Percentiles rank a stretch among this genome's conserved stretches.
Conservation (phyloP, 2,888 invertebrate species). For the Exocentrus adspersus region DNA sequence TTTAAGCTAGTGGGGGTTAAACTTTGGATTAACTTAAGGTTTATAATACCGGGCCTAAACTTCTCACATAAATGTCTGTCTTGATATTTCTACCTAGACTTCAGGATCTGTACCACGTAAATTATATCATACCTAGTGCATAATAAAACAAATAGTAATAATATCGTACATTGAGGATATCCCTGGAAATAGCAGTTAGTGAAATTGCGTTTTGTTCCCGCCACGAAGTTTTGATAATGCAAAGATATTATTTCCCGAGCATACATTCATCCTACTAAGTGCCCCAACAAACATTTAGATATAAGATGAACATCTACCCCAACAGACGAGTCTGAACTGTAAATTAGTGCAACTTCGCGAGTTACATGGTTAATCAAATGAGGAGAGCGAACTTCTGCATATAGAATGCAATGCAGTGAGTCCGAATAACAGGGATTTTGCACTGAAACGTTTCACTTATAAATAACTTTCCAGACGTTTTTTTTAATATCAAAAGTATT, state of each 20-base stretch:
- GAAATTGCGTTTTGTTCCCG: constrained; percentile 14
- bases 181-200: constrained; percentile 9
- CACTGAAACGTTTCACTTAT: no score
- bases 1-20: no score
- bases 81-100: background rate
- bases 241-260: constrained; percentile 18
- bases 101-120: background rate
- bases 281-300: constrained; percentile 16
- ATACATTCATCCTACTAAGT: constrained; percentile 14
- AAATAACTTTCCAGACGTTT: no score
- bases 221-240: constrained; percentile 17
- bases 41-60: no score
- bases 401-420: constrained; percentile 4
- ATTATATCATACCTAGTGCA: background rate
- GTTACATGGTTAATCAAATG: constrained; percentile 12
- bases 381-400: constrained; percentile 11
- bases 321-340: constrained; percentile 1
- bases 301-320: constrained; percentile 19
- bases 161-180: background rate
- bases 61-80: background rate
- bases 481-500: no score
- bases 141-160: constrained; percentile 13
- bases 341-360: constrained; percentile 7
- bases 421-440: no score
- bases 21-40: no score